Percentiles rank a stretch among this genome's conserved stretches.
phyloP scores from a whole-genome alignment of 2,888 invertebrate genomes.

The Tethea ocularis region DNA sequence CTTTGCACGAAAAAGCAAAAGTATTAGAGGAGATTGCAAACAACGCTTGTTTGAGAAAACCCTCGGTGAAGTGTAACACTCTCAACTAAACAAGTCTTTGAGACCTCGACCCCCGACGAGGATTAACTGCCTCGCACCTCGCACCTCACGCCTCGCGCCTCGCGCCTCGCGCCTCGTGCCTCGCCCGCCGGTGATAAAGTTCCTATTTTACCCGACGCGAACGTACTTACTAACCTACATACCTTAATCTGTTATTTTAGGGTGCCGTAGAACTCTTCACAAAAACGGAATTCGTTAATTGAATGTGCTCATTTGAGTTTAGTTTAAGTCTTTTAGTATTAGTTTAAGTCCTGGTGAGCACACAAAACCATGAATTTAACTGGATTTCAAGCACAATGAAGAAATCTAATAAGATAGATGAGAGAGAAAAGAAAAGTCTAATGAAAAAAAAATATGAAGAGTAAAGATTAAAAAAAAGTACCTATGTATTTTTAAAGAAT shows the following conservation, averaged over 20 bases:
- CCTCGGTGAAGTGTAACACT: neutral
- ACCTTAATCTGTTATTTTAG: conserved; percentile 1
- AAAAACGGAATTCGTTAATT: neutral
- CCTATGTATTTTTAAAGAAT: too few species aligned
- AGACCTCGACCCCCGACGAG: neutral
- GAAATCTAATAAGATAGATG: too few species aligned
- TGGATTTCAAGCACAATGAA: too few species aligned
- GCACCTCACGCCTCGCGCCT: too few species aligned
- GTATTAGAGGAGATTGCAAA: neutral
- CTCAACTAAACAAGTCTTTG: conserved; percentile 9
- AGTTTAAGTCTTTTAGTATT: too few species aligned
- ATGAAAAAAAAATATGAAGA: too few species aligned
- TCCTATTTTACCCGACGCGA: neutral
- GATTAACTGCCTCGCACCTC: neutral
- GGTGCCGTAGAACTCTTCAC: neutral
- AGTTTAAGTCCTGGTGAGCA: too few species aligned
- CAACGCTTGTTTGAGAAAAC: neutral
- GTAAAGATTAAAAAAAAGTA: too few species aligned
- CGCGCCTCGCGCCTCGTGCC: too few species aligned
- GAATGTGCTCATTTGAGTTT: neutral
- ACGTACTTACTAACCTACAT: neutral
- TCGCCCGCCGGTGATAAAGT: neutral
- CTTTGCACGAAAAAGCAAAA: neutral
- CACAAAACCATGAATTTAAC: too few species aligned
- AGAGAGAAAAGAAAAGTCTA: too few species aligned